phyloP scores from a whole-genome alignment of 1,140 invertebrate species.

The Zelostemma sp. region DNA sequence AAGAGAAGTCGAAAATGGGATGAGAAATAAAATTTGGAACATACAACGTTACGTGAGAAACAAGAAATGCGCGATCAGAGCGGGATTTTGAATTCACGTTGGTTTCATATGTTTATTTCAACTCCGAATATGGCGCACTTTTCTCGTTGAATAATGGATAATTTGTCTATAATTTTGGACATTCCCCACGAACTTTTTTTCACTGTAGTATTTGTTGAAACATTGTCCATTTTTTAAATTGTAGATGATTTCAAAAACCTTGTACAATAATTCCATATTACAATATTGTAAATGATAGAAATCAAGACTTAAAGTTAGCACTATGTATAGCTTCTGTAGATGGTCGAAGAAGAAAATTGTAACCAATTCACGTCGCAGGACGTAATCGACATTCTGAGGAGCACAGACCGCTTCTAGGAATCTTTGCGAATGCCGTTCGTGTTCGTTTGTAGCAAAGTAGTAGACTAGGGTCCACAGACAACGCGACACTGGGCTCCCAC shows the following conservation, averaged over 20 bases:
- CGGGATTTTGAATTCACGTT: no score
- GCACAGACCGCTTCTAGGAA: slow-evolving; percentile 25
- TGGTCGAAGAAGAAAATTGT: slow-evolving; percentile 10
- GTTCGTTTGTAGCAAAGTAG: slow-evolving; percentile 23
- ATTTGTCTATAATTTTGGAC: no score
- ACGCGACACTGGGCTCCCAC: slow-evolving; percentile 25
- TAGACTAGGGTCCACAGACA: slow-evolving; percentile 16
- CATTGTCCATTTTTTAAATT: no score
- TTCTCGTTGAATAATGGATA: no score
- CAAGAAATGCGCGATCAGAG: no score
- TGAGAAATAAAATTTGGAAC: background rate
- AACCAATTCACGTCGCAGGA: slow-evolving; percentile 22
- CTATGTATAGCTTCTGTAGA: slow-evolving; percentile 19
- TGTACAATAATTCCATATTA: background rate
- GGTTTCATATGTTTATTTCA: no score
- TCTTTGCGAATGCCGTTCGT: slow-evolving; percentile 27
- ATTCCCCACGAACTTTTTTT: no score
- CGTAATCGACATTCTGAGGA: slow-evolving; percentile 37
- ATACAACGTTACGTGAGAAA: no score
- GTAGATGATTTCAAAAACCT: background rate
- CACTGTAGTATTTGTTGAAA: no score
- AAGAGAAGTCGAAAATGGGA: background rate
- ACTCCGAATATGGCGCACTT: no score
- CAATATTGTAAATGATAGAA: background rate
- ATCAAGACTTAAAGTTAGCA: slow-evolving; percentile 21